Evolutionary conservation across 1,140 invertebrate genomes (phyloP), one percentile per base, ranked within the genome.

Genomic region (Solenopsis fugax): DNA sequence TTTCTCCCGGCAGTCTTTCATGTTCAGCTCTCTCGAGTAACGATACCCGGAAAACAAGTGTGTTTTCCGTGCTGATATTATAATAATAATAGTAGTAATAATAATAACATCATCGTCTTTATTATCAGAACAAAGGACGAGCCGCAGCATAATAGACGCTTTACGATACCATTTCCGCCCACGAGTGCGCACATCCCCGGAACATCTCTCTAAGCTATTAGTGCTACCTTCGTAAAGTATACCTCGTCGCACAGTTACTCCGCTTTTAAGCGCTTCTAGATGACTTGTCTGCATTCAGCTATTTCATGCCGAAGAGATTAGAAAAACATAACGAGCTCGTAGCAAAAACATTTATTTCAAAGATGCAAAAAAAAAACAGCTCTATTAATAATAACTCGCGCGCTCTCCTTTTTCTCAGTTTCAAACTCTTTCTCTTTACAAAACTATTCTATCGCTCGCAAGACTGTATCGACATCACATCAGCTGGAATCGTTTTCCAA

Each of bases 141-240:
- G 54, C 80, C 54, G 69, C 54, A 41, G 54, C 69, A 50, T 84
- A 84, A 84, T 75, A 84, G 80, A 71, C 80, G 80, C 80, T 84
- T 84, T 84, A 84, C 80, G 80, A 84, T 84, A 84, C 80, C 69
- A 84, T 84, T 84, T 84, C 80, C 80, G 80, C 80, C 80, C 80
- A 84, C 80, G 41, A 82, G 67, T 54, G 80, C 69, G 67, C 78
- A 82, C 69, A 75, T 84, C 69, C 18, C 56, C 29, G 54, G 80
- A 75, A 84, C 69, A 50, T 84, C 80, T 84, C 62, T 80, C 80
- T 58, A 50, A 72, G 69, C 80, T 84, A 84, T 84, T 84, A 84
- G 80, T 84, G 58, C 56, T 84, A 84, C 80, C 80, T 84, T 75
- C 80, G 80, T 54, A 48, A 84, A 84, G 80, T 73, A 84, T 84